Conservation (phyloP, 2,113 vertebrate genomes). For the Hyperoodon ampullatus region DNA sequence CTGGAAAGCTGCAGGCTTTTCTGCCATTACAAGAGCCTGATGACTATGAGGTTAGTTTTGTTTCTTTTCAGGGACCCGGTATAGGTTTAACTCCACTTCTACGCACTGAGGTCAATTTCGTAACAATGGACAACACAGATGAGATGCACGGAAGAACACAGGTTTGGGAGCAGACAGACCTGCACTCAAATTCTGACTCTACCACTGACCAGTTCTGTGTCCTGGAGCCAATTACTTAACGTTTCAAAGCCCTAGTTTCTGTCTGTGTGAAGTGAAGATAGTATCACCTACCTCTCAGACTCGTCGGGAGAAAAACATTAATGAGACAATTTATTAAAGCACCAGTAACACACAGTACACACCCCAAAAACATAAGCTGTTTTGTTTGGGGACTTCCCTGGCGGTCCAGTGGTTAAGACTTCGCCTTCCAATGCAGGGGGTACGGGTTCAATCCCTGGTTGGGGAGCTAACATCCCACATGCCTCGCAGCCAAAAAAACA, state of each 20-base stretch:
- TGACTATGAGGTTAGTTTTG: background rate
- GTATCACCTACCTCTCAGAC: background rate
- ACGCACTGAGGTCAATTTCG: background rate
- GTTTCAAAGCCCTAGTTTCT: background rate
- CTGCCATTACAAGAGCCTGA: background rate
- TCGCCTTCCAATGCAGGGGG: too few relatives aligned
- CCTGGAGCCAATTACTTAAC: background rate
- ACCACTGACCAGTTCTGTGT: background rate
- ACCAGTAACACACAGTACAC: background rate
- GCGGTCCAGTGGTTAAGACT: too few relatives aligned
- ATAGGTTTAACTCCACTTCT: background rate
- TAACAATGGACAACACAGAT: background rate
- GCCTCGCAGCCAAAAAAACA: too few relatives aligned
- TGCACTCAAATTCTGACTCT: background rate
- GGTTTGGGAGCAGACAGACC: background rate
- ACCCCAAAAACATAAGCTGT: background rate
- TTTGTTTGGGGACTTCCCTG: too few relatives aligned
- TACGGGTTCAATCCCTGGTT: too few relatives aligned
- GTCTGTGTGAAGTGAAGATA: background rate
- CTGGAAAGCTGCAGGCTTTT: background rate
- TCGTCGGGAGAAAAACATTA: background rate
- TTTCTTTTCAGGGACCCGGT: background rate
- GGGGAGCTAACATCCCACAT: too few relatives aligned
- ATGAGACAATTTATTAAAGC: background rate
- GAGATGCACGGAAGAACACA: background rate